Evolutionary conservation across 2,797 vertebrate species (phyloP).

Genomic region (Argya squamiceps): DNA sequence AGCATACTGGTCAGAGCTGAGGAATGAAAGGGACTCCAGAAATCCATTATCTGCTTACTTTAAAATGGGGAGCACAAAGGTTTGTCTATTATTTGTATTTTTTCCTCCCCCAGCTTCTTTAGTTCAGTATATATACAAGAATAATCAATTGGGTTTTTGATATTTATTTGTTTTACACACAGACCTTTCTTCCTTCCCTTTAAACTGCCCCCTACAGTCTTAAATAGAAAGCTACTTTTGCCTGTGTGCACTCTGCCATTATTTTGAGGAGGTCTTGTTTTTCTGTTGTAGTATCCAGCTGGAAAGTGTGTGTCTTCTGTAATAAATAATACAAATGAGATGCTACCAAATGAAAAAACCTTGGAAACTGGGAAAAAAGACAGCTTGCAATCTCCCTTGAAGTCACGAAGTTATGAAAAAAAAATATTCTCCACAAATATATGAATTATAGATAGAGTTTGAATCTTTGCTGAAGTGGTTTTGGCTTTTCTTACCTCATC

Average conservation of each 20-base stretch:
- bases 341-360: not conserved
- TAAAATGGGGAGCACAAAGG: not conserved
- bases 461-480: not conserved
- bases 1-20: not conserved
- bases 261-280: not conserved
- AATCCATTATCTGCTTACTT: not conserved
- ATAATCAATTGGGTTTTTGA: not conserved
- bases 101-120: not conserved
- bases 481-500: not conserved
- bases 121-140: not conserved
- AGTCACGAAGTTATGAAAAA: not conserved
- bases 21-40: not conserved
- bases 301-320: not conserved
- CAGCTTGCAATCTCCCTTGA: not conserved
- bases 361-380: not conserved
- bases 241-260: not conserved
- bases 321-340: not conserved
- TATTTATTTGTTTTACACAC: not conserved
- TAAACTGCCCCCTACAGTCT: fast-evolving
- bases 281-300: not conserved
- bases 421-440: not conserved
- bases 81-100: not conserved
- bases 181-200: not conserved
- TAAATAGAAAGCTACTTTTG: not conserved
- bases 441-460: not conserved